Evolutionary conservation across 2,888 invertebrate genomes (phyloP), one percentile per base, ranked within the genome.

Genomic region (Malacosoma neustria): DNA sequence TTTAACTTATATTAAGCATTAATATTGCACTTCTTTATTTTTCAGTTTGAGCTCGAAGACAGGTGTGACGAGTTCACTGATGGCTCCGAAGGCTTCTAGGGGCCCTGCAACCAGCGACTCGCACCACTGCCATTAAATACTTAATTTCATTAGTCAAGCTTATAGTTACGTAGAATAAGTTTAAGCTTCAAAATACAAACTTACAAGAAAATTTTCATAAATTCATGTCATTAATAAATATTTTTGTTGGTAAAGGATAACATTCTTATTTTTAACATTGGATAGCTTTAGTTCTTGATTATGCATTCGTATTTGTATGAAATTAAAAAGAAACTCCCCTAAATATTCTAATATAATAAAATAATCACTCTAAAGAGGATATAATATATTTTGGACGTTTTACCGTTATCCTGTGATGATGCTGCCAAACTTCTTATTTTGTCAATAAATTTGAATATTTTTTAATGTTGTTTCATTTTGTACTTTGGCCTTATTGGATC

Each of bases 1-100:
- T n/a, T n/a, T n/a, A n/a, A n/a, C n/a, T n/a, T n/a, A n/a, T n/a
- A n/a, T n/a, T n/a, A n/a, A n/a, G n/a, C n/a, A n/a, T n/a, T n/a
- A n/a, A n/a, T n/a, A n/a, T n/a, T n/a, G n/a, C n/a, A n/a, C n/a
- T 33, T 29, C 41, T 37, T 22, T 44, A 11, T 40, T 40, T 85
- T 86, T 15, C 76, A 93, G 91, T 89, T 90, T 50, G 94, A 94
- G 61, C 84, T 95, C 51, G 91, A 93, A 52, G 93, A 93, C 57
- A 90, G 89, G 54, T 95, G 95, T 73, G 94, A 94, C 61, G 91
- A 92, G 61, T 87, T 95, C 53, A 87, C 89, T 15, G 89, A 88
- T 45, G 87, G 75, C 15, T 40, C 54, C 12, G 42, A 38, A 3
- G 37, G 51, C 13, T 33, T 13, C 15, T 39, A 11, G 13, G 44